Evolutionary conservation across 2,113 vertebrate species (phyloP), one percentile per base, ranked within the genome.

Genomic region (Myrmecophaga tridactyla): DNA sequence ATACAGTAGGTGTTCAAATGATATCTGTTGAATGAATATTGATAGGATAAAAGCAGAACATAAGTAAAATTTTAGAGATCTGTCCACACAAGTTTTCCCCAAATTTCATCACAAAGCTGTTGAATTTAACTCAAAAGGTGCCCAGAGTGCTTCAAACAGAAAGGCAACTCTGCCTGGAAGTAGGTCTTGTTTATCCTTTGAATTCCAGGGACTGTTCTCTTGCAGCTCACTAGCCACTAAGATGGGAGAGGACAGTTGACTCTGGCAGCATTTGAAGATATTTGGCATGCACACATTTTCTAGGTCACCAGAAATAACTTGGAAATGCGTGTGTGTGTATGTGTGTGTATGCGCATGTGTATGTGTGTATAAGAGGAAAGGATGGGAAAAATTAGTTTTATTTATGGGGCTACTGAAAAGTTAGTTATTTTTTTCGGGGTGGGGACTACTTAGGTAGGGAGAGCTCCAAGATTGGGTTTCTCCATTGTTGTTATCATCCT

Each of bases 221-320:
- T 7, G 31, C 80, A 43, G 87, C 90, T 92, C 60, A 56, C 86
- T 96, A 85, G 86, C 91, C 82, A 77, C 86, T 82, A 27, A 84
- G 53, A 92, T 4, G 18, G 80, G 83, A 95, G 41, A 75, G 73
- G 86, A 56, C 12, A 15, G 67, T 76, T 82, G 91, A 90, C 21
- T 96, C 94, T 94, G 86, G 97, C 89, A 92, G 63, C 69, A 67
- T 53, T 6, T 92, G 81, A 86, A 93, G 85, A 80, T 27, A 0
- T 85, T 53, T 96, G 96, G 95, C 93, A 91, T 36, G 56, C 4
- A 43, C 62, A 69, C 83, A 63, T 72, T 86, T 94, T 92, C 87
- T 87, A 95, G 78, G 70, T 92, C 95, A 97, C 94, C 63, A 96
- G 88, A 95, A 97, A 92, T 94, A 94, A 95, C 67, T 87, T 96